These are phyloP conservation scores for Drosophila helvetica DNA, from an alignment of 2,888 invertebrate species.

Conservation along the genomic window DNA sequence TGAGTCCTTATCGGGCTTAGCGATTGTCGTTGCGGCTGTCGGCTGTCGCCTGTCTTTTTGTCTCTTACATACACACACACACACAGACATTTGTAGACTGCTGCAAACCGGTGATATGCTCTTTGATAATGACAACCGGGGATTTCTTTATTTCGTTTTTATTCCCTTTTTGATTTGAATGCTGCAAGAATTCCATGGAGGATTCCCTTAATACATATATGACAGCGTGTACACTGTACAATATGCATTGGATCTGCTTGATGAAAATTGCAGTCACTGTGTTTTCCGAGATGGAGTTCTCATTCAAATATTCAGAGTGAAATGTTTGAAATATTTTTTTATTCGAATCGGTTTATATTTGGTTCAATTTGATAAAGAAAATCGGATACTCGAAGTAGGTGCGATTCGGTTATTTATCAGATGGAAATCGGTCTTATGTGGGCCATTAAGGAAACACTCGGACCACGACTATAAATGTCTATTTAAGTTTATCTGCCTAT, in stretches of 20 bases:
- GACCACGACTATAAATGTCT: too few relatives aligned
- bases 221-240: background rate
- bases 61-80: background rate
- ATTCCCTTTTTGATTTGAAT: constrained; percentile 17
- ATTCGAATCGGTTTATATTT: too few relatives aligned
- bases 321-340: too few relatives aligned
- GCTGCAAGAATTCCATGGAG: background rate
- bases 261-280: constrained; percentile 11
- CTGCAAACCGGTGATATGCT: constrained; percentile 18
- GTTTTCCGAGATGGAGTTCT: too few relatives aligned
- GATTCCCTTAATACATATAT: background rate
- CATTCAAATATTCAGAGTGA: too few relatives aligned
- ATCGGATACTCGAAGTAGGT: too few relatives aligned
- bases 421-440: too few relatives aligned
- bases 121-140: constrained; percentile 60
- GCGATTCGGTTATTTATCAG: too few relatives aligned
- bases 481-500: too few relatives aligned
- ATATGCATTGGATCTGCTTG: background rate
- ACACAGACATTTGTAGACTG: constrained; percentile 16
- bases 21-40: constrained; percentile 26
- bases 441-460: too few relatives aligned
- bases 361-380: too few relatives aligned
- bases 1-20: constrained; percentile 46
- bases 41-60: constrained; percentile 27
- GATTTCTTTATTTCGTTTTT: constrained; percentile 25